Evolutionary conservation across 2,797 vertebrate genomes (phyloP).

Genomic region (Micromesistius poutassou): DNA sequence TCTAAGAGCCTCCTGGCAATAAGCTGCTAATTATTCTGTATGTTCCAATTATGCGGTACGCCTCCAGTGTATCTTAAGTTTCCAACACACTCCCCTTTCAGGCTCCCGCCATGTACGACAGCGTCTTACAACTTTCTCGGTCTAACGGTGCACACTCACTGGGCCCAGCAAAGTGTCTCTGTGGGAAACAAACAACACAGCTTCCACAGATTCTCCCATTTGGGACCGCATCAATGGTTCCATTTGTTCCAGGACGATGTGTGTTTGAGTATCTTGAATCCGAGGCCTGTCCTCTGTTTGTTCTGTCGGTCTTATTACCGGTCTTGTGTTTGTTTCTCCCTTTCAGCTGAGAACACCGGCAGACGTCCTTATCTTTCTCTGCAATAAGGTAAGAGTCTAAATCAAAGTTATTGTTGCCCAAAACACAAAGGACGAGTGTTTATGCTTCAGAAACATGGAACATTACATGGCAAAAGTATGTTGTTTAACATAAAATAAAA

Average conservation of each 20-base stretch:
- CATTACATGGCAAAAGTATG: not conserved
- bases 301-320: conserved; percentile 13
- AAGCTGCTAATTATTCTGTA: conserved; percentile 26
- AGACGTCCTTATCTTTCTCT: conserved; percentile 47
- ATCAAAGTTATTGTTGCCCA: not conserved
- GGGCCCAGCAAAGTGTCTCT: not conserved
- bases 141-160: not conserved
- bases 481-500: not conserved
- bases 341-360: conserved; percentile 68
- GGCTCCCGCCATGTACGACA: conserved; percentile 10
- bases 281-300: not conserved
- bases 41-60: conserved; percentile 17
- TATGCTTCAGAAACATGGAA: not conserved
- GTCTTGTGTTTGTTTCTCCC: conserved; percentile 22
- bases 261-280: not conserved
- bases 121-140: conserved; percentile 18
- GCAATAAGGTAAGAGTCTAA: conserved; percentile 59
- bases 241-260: not conserved
- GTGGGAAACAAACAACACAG: not conserved
- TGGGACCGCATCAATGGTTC: not conserved
- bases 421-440: not conserved
- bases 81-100: conserved; percentile 10
- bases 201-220: not conserved
- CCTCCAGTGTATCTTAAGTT: conserved; percentile 15
- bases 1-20: conserved; percentile 11